These are phyloP conservation scores for Netta rufina DNA, from an alignment of 2,797 vertebrate genomes.

Conservation along the genomic window DNA sequence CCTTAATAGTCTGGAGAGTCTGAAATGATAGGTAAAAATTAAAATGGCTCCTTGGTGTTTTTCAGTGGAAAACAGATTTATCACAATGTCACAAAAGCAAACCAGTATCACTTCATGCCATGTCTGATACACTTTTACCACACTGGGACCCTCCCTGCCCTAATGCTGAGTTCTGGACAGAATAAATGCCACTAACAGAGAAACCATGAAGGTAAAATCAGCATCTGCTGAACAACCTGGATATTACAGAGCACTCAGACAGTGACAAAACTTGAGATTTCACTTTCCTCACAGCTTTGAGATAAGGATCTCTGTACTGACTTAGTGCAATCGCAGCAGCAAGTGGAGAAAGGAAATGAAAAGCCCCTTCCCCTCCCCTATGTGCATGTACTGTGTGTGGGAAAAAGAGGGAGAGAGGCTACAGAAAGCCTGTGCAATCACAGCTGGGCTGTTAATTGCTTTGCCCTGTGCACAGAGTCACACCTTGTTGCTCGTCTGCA, in stretches of 20 bases:
- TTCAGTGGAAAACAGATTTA: slow-evolving; percentile 1
- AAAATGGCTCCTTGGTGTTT: not conserved
- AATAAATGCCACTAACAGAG: not conserved
- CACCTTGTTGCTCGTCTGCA: slow-evolving; percentile 12
- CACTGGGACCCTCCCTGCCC: not conserved
- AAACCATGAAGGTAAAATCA: not conserved
- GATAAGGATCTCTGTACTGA: not conserved
- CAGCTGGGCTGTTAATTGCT: slow-evolving; percentile 45
- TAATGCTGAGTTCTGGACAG: not conserved
- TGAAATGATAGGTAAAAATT: slow-evolving; percentile 29
- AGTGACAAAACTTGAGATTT: not conserved
- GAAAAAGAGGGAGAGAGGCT: not conserved
- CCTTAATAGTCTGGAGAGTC: slow-evolving; percentile 13
- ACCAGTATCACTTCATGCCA: not conserved
- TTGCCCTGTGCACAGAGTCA: not conserved
- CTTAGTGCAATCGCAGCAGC: not conserved
- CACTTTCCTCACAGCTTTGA: not conserved
- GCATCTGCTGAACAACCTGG: not conserved
- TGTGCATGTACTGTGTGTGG: rapidly evolving
- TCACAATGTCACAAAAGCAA: not conserved
- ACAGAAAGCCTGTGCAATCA: slow-evolving; percentile 1
- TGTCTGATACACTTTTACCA: not conserved
- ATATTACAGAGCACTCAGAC: not conserved
- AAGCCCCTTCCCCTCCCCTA: not conserved
- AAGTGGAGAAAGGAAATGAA: not conserved